Evolutionary conservation across 2,113 vertebrate genomes (phyloP), one percentile per base, ranked within the genome.

Genomic region (Lagopus muta): DNA sequence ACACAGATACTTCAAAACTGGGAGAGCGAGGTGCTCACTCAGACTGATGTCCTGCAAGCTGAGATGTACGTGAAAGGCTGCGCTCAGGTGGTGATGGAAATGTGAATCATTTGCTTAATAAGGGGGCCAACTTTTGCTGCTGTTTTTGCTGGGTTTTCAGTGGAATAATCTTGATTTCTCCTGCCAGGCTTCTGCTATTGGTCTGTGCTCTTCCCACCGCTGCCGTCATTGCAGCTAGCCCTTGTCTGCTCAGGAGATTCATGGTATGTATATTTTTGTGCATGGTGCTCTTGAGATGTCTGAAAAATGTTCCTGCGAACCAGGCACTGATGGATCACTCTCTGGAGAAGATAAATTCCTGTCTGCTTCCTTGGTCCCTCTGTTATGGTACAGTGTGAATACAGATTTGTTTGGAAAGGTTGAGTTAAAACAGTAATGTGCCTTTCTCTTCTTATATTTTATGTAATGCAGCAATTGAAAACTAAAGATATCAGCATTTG

Each of bases 261-360:
- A 94, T 92, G 77, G 66, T 40, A 70, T 90, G 88, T 84, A 54
- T 93, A 95, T 95, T 94, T 96, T 90, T 88, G 93, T 4, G 36
- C 94, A 69, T 84, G 82, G 73, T 93, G 80, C 92, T 97, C 95
- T 93, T 83, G 90, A 96, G 90, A 95, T 94, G 95, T 96, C 96
- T 97, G 95, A 96, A 95, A 95, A 96, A 96, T 97, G 62, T 95
- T 95, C 88, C 92, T 93, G 90, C 82, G 92, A 92, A 86, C 79
- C 73, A 88, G 83, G 90, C 86, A 90, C 73, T 90, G 92, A 95
- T 95, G 82, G 86, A 97, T 95, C 92, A 95, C 73, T 95, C 95
- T 93, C 92, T 57, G 67, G 92, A 92, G 94, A 95, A 94, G 92
- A 96, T 88, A 95, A 94, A 97, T 95, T 93, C 84, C 92, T 93